Evolutionary conservation across 2,113 vertebrate species (phyloP), one percentile per base, ranked within the genome.

Genomic region (Neopipo cinnamomea): DNA sequence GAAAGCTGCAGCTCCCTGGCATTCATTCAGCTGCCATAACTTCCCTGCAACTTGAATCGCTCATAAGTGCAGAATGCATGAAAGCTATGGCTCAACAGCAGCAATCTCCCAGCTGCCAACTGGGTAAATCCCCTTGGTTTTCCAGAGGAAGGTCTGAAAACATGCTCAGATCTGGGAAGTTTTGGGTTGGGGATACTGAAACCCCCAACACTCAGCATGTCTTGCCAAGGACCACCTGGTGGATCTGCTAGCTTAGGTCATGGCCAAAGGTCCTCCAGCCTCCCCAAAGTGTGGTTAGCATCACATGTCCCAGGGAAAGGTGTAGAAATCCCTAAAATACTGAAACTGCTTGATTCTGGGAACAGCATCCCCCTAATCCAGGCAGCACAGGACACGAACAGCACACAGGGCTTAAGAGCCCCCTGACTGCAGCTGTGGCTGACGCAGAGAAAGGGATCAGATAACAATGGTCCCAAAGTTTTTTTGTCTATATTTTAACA

Each of bases 151-250:
- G n/a, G 47, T 12, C 18, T 76, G 58, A 81, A 91, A 88, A 85
- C 9, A n/a, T 68, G 61, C 50, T 71, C 30, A 10, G 21, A 42
- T 37, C 9, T 18, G n/a, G 25, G 18, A 78, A 44, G 16, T 71
- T 72, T 72, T 42, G 35, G 7, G 21, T 72, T 72, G 27, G 53
- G 23, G 41, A 61, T 61, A 58, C 21, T 85, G 85, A 78, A 78
- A 56, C 18, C 31, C 21, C 14, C 21, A 72, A 19, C 0, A 1
- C 22, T 61, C 13, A 4, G 8, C 1, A 6, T 7, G 6, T 62
- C 12, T 42, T 73, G 68, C 46, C 46, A 59, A 0, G 3, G 50
- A 30, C 9, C 18, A 49, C 37, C 39, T 1, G 9, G 30, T 5
- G 8, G 52, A 88, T n/a, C n/a, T 5, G 2, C 42, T 7, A 75